Base-by-base conservation (phyloP, 2,113 vertebrate species). In the Mesembrinibis cayennensis region DNA sequence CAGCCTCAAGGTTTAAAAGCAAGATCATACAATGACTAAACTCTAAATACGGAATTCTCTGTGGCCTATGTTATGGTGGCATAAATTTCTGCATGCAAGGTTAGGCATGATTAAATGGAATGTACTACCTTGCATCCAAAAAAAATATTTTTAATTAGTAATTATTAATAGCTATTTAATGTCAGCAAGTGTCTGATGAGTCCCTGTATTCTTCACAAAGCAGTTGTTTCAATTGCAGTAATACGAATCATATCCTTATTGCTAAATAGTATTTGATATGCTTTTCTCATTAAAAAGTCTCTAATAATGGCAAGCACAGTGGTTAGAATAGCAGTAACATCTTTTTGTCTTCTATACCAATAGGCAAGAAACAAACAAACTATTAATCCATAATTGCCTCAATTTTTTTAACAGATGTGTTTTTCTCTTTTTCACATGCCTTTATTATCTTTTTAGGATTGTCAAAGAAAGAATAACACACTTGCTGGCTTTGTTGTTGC, bases 51-150 rank as follows among this genome's bases (percentile, higher is more conserved):
- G 5, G 7, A 50, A 62, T 40, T 9, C 13, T 45, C 16, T 9
- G 10, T 20, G 9, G 5, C 15, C 13, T 50, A 15, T 1, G 1
- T 29, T 81, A 53, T 2, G 5, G 6, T 53, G 13, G 21, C 36
- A 74, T 47, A 14, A 5, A 63, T 34, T 36, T 63, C 78, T 47
- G 6, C 5, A 44, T 30, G 11, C 7, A 47, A 82, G 11, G 23
- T 30, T 18, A 59, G 21, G 3, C 13, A 13, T 17, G 32, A 83
- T 6, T 22, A 9, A 55, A 7, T 16, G 20, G 18, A 71, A 16
- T 13, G 7, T n/a, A 42, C n/a, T n/a, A 29, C 16, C 7, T 82
- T 80, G n/a, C 22, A 69, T 30, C 11, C n/a, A 71, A 56, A 90
- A 90, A 83, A 4, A 40, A 27, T 30, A 1, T 42, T 47, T 71